Percentiles rank a stretch among this genome's conserved stretches.
Conservation (phyloP, 2,797 vertebrate species). For the Malacoraja senta region DNA sequence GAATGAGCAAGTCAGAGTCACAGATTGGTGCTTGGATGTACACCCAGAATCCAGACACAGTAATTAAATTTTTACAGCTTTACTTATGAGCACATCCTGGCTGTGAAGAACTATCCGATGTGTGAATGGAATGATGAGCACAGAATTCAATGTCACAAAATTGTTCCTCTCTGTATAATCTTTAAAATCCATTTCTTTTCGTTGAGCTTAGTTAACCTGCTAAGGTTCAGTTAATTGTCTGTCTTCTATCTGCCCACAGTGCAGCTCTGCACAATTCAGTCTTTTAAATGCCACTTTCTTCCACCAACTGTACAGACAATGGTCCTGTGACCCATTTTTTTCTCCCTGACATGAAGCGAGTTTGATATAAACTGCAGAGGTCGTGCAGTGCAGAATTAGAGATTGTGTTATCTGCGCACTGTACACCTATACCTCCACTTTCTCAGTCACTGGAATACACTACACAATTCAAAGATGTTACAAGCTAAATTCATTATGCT, state of each 20-base stretch:
- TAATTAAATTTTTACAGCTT: conserved; percentile 7
- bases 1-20: not conserved
- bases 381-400: not conserved
- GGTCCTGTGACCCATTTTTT: not conserved
- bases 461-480: not conserved
- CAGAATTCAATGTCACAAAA: not conserved
- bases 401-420: not conserved
- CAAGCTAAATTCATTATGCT: not conserved
- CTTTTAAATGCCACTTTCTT: not conserved
- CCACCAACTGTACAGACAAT: not conserved
- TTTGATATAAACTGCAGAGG: not conserved
- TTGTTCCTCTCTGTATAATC: not conserved
- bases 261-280: not conserved
- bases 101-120: not conserved
- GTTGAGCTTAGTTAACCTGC: not conserved
- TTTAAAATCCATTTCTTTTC: not conserved
- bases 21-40: not conserved
- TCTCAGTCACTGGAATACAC: not conserved
- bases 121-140: not conserved
- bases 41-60: not conserved
- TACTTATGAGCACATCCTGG: not conserved
- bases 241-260: not conserved
- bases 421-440: not conserved
- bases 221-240: not conserved
- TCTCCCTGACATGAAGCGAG: not conserved